Conservation (phyloP, 2,113 vertebrate species). For the Cryptoleucopteryx plumbea region DNA sequence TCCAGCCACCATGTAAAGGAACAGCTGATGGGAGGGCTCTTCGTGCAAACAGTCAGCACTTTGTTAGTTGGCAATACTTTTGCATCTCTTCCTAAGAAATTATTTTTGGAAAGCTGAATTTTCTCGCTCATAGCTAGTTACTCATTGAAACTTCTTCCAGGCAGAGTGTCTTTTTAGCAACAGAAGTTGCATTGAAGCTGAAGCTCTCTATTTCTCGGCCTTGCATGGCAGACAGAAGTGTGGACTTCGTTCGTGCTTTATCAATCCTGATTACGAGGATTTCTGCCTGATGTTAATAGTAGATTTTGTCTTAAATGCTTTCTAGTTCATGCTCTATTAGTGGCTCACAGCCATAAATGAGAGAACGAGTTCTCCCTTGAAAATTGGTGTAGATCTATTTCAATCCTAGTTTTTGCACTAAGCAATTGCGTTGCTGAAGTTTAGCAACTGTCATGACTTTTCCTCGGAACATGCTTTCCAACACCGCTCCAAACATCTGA, state of each 20-base stretch:
- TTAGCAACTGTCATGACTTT: neutral
- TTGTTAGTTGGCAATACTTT: neutral
- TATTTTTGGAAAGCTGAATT: neutral
- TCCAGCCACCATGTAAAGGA: neutral
- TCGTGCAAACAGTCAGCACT: neutral
- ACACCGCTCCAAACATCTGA: neutral
- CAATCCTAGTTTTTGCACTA: neutral
- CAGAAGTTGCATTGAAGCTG: neutral
- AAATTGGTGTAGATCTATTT: neutral
- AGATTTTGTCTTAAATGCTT: neutral
- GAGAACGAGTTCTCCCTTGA: neutral
- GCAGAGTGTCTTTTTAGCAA: neutral
- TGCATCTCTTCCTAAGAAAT: neutral
- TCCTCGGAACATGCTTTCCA: neutral
- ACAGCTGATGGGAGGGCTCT: conserved; percentile 25
- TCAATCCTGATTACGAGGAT: accelerated
- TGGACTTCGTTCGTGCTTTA: neutral
- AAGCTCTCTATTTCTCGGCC: neutral
- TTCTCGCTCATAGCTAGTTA: neutral
- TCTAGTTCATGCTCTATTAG: neutral
- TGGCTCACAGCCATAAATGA: neutral
- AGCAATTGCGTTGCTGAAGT: neutral
- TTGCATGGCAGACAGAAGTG: neutral
- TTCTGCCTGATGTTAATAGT: neutral
- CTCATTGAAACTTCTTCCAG: neutral